These are phyloP conservation scores for Enteromius trimaculatus DNA, from an alignment of 2,797 vertebrate species.

Conservation along the genomic window DNA sequence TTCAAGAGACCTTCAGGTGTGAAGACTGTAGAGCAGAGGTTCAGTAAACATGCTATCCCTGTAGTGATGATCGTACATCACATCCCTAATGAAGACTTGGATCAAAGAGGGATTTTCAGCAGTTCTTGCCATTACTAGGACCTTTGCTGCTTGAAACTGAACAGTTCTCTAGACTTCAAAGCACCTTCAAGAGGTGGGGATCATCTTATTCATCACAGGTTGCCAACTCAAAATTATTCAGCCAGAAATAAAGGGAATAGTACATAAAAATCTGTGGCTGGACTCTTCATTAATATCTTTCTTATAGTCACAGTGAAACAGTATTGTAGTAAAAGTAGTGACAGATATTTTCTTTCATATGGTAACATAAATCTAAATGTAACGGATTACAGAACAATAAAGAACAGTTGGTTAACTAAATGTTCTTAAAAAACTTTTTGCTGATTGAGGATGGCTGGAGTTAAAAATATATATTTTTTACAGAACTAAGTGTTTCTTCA, in stretches of 20 bases:
- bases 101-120: conserved; percentile 11
- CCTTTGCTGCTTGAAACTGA: not conserved
- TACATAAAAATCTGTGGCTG: not conserved
- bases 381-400: not conserved
- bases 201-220: not conserved
- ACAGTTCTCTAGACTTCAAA: conserved; percentile 21
- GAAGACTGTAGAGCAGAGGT: not conserved
- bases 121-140: not conserved
- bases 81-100: not conserved
- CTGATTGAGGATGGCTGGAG: not conserved
- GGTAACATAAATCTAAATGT: not conserved
- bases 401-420: not conserved
- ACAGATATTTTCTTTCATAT: not conserved
- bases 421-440: not conserved
- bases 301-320: not conserved
- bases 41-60: conserved; percentile 32
- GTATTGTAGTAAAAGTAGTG: not conserved
- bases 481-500: not conserved
- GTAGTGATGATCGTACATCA: not conserved
- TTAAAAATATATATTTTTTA: not conserved
- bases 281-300: not conserved
- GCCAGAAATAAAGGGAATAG: not conserved
- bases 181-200: not conserved
- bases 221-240: not conserved
- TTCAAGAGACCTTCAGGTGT: not conserved